phyloP scores from a whole-genome alignment of 2,888 invertebrate species.

The Odontomyia ornata region DNA sequence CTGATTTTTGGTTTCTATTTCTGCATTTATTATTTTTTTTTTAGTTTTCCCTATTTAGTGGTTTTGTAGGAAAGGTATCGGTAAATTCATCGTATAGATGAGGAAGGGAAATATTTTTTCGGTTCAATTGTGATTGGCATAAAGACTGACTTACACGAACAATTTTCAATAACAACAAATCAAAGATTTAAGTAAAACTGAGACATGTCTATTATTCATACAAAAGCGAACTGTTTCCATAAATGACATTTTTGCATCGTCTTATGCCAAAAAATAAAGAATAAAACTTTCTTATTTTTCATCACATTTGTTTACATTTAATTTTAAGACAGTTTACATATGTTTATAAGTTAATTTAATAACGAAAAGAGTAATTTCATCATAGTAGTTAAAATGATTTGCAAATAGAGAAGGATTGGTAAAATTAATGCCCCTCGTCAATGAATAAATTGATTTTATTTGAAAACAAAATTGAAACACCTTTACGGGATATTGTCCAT shows the following conservation, averaged over 20 bases:
- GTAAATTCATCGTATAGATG: background rate
- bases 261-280: constrained; percentile 28
- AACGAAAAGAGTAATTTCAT: background rate
- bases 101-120: background rate
- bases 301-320: background rate
- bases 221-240: background rate
- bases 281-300: constrained; percentile 19
- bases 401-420: background rate
- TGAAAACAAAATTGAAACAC: background rate
- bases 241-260: constrained; percentile 3
- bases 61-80: too few relatives aligned
- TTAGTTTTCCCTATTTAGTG: too few relatives aligned
- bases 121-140: constrained; percentile 17
- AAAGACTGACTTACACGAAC: constrained; percentile 9
- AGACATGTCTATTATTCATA: background rate
- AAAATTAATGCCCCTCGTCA: constrained; percentile 22
- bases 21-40: too few relatives aligned
- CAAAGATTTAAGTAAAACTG: background rate
- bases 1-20: too few relatives aligned
- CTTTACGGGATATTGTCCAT: background rate
- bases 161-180: background rate
- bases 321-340: background rate
- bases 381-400: background rate
- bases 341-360: background rate
- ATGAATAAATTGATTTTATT: constrained; percentile 2